Percentiles rank a stretch among this genome's conserved stretches.
Conservation (phyloP, 1,140 invertebrate genomes). For the Carposina sasakii region DNA sequence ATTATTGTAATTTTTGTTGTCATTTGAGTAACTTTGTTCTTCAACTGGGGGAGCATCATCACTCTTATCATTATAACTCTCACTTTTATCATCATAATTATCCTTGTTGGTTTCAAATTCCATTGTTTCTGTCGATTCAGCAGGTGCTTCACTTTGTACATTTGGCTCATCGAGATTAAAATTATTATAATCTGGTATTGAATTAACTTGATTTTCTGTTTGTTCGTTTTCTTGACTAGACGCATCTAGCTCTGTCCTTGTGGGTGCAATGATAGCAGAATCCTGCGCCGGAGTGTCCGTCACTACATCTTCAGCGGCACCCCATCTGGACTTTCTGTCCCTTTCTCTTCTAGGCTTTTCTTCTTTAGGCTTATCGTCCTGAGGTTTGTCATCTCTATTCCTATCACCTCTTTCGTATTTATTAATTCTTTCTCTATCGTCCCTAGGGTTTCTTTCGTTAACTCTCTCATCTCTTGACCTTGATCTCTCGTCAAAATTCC, state of each 20-base stretch:
- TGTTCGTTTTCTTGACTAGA: constrained; percentile 34
- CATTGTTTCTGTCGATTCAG: too few relatives aligned
- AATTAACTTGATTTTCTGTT: too few relatives aligned
- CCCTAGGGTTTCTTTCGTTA: neutral
- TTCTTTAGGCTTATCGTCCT: too few relatives aligned
- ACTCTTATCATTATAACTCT: neutral
- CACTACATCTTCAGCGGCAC: constrained; percentile 42
- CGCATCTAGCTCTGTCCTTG: constrained; percentile 8
- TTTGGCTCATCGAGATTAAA: too few relatives aligned
- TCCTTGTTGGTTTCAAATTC: neutral
- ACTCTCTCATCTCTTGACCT: constrained; percentile 13
- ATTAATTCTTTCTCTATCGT: neutral
- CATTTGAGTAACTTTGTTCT: neutral
- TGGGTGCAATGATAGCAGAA: constrained; percentile 9
- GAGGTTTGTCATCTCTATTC: constrained; percentile 33
- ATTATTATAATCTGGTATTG: too few relatives aligned
- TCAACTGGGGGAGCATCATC: neutral
- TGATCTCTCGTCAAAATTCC: constrained; percentile 24
- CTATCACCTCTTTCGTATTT: neutral
- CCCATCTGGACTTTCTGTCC: constrained; percentile 63
- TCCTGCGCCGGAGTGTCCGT: neutral
- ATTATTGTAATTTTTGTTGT: neutral
- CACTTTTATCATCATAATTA: neutral
- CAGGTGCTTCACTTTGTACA: too few relatives aligned
- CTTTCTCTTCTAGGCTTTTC: constrained; percentile 43